Base-by-base conservation (phyloP, 1,140 invertebrate species). In the Scylla paramamosain region DNA sequence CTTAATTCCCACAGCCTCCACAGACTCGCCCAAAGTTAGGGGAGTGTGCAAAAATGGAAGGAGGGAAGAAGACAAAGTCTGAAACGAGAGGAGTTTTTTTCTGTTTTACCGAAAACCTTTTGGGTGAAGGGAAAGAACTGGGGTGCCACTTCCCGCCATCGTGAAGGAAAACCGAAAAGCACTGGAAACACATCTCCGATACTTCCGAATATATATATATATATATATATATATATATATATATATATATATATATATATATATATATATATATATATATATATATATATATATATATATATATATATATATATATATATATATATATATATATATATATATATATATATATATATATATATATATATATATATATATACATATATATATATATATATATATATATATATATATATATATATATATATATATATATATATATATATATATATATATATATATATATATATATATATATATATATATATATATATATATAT, bases 341-440 rank as follows among this genome's bases (percentile, higher is more conserved):
- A 39, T 20, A 3, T 14, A 86, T 86, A 6, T 86, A 20, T 31
- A 2, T 29, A 88, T 88, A 4, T 12, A 1, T 28, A 39, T 20
- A 3, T 14, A 86, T 86, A 6, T 86, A 20, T 31, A 2, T 29
- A 88, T 88, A 4, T 90, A 91, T 92, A 92, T 82, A 77, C 67
- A 77, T 82, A 48, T 92, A 77, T 92, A 77, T 92, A 77, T 92
- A 77, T 77, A 77, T 92, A 77, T 92, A 77, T 92, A 77, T 92
- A 84, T 93, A 84, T 93, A 84, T 92, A 77, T 92, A 77, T 92
- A 77, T 92, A 77, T 92, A 77, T 92, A 77, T 92, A 77, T 92
- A 77, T 92, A 77, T 92, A 77, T 92, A 77, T 92, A 77, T 92
- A 77, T 92, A 77, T 92, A 77, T 92, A 77, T 92, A 32, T 92